These are phyloP conservation scores for Peromyscus californicus DNA, from an alignment of 2,113 vertebrate genomes.

Conservation along the genomic window DNA sequence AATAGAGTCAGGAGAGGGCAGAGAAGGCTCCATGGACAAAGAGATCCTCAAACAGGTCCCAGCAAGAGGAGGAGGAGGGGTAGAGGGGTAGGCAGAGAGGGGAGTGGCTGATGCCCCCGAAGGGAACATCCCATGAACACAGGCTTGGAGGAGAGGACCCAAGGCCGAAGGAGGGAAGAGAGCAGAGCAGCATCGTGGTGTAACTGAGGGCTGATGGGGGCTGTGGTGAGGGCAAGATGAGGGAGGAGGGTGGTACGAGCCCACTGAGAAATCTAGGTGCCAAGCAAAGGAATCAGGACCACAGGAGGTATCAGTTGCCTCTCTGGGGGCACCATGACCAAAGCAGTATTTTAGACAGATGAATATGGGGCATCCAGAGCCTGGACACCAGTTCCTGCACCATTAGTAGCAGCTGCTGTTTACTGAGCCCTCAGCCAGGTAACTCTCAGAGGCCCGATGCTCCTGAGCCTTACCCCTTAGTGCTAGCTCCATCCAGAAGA, in stretches of 20 bases:
- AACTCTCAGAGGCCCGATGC: rapidly evolving
- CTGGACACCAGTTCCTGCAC: rapidly evolving
- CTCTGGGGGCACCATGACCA: neutral
- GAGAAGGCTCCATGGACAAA: rapidly evolving
- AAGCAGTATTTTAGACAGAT: too few relatives aligned
- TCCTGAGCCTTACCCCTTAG: rapidly evolving
- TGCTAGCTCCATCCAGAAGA: rapidly evolving
- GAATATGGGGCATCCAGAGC: neutral
- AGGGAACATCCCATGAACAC: neutral
- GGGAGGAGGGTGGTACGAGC: neutral
- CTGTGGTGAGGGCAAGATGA: too few relatives aligned
- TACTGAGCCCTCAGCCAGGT: neutral
- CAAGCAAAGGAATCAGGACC: neutral
- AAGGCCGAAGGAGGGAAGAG: neutral
- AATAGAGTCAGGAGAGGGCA: neutral
- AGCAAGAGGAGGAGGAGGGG: neutral
- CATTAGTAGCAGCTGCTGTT: rapidly evolving
- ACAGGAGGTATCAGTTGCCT: neutral
- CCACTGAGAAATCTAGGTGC: too few relatives aligned
- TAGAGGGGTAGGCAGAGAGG: too few relatives aligned
- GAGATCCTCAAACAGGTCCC: neutral
- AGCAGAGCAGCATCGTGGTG: rapidly evolving
- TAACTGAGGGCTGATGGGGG: neutral
- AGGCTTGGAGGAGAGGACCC: neutral
- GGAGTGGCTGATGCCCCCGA: neutral